A percentile compares a stretch with the other conserved stretches of the same genome.
Conservation (phyloP, 64 coral and sea anemone species). For the Dendronephthya gigantea region DNA sequence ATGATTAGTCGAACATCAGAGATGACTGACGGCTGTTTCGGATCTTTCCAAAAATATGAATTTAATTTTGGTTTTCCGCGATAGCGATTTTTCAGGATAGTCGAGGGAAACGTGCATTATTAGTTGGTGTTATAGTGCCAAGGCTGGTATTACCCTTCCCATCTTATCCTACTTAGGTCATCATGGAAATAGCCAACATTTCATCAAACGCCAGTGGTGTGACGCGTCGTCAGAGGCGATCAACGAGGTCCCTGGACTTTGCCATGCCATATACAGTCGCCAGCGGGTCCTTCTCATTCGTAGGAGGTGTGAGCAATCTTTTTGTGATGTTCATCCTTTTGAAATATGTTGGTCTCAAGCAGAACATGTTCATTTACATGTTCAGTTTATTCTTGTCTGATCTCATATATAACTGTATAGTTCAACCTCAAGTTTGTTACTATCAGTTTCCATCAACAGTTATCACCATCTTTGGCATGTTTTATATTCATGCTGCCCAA, state of each 20-base stretch:
- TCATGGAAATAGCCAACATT: neutral
- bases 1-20: too few relatives aligned
- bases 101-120: too few relatives aligned
- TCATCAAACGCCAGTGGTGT: neutral
- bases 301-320: neutral
- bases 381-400: constrained; percentile 7
- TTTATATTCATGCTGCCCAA: neutral
- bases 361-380: neutral
- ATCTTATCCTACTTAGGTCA: neutral
- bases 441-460: neutral
- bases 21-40: too few relatives aligned
- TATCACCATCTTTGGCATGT: neutral
- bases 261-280: neutral
- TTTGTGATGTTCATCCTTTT: neutral
- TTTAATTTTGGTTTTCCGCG: too few relatives aligned
- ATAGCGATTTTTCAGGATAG: too few relatives aligned
- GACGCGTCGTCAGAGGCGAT: neutral
- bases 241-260: neutral
- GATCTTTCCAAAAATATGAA: too few relatives aligned
- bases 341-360: neutral
- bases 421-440: neutral
- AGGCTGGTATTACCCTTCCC: too few relatives aligned
- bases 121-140: too few relatives aligned
- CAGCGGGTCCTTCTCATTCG: neutral
- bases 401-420: neutral